Evolutionary conservation across 2,797 vertebrate genomes (phyloP), one percentile per base, ranked within the genome.

Genomic region (Sebastes elongatus): DNA sequence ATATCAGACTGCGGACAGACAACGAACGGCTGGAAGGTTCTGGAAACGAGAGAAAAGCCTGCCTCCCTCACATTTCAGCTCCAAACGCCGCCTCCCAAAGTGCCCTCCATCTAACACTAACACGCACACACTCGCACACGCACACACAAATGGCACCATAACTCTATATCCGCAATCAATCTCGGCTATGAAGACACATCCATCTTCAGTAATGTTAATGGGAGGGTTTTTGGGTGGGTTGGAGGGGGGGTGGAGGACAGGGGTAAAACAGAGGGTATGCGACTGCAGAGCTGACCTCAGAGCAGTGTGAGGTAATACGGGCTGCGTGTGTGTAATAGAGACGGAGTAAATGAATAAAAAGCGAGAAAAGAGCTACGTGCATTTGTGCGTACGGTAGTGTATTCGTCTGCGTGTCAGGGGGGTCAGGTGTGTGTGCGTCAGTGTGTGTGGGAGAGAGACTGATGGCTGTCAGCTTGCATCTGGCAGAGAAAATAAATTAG

Each of bases 141-240:
- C 73, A 81, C 81, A 87, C 83, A 90, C 87, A 92, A 85, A 94
- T 96, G 97, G 96, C 96, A 96, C 97, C 97, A 97, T 97, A 98
- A 97, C 97, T 97, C 97, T 94, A 98, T 98, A 98, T 98, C 97
- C 97, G 97, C 98, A 97, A 99, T 99, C 98, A 98, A 98, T 99
- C 98, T 97, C 95, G 95, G 96, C 97, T 97, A 98, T 98, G 98
- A 98, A 97, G 97, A 98, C 97, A 96, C 97, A 98, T 99, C 97
- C 97, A 98, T 99, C 97, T 99, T 98, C 97, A 96, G 96, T 97
- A 97, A 98, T 97, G 97, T 97, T 97, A 97, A 97, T 97, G 96
- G 97, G 96, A 96, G 96, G 96, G 79, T 82, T 88, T 81, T 79
- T 49, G 14, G 42, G 84, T n/a, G 77, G 85, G 96, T 95, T 96